A percentile compares a stretch with the other conserved stretches of the same genome.
phyloP scores from a whole-genome alignment of 2,113 vertebrate genomes.

The Lycocorax pyrrhopterus region DNA sequence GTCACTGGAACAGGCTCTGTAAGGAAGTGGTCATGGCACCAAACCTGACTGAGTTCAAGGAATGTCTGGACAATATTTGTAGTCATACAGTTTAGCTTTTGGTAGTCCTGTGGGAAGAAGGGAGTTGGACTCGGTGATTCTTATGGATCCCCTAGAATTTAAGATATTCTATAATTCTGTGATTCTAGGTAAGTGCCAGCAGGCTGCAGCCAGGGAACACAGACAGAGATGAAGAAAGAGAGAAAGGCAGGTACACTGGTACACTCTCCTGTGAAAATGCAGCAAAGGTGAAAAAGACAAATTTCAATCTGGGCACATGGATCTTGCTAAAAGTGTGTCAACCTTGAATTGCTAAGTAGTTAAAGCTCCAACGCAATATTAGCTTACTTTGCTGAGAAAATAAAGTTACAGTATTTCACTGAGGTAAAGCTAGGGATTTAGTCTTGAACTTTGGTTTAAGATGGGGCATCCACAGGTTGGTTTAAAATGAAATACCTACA shows the following conservation, averaged over 20 bases:
- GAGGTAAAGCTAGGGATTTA: not conserved
- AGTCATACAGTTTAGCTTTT: not conserved
- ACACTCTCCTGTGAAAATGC: not conserved
- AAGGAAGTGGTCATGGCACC: not conserved
- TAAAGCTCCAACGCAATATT: not conserved
- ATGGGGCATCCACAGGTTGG: too few species aligned
- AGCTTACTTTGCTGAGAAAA: not conserved
- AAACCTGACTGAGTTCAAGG: not conserved
- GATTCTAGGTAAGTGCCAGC: not conserved
- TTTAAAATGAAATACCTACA: not conserved
- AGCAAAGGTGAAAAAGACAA: not conserved
- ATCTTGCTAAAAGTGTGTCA: not conserved
- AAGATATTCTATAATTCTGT: not conserved
- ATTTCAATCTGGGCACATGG: not conserved
- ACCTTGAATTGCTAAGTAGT: not conserved
- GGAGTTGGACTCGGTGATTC: not conserved
- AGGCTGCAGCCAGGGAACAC: not conserved
- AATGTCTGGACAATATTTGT: not conserved
- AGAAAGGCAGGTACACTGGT: not conserved
- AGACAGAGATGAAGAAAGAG: not conserved
- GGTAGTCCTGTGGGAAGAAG: not conserved
- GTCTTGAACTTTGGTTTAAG: not conserved
- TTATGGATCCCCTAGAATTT: not conserved
- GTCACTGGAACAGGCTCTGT: not conserved
- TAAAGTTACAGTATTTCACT: not conserved